phyloP scores from a whole-genome alignment of 2,888 invertebrate genomes.

The Leptinotarsa tumamoca region DNA sequence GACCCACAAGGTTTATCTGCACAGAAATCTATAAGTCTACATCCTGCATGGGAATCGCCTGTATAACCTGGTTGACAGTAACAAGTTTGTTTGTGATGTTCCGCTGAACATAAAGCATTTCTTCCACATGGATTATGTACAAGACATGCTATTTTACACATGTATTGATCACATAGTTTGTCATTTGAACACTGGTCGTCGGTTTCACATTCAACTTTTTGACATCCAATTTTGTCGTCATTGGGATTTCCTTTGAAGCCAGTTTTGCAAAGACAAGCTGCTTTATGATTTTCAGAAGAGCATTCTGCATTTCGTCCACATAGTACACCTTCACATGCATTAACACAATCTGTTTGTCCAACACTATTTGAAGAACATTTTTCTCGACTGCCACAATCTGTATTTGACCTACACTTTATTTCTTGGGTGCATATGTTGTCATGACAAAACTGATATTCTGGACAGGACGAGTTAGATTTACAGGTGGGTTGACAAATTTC shows the following conservation, averaged over 20 bases:
- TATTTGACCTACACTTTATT: conserved; percentile 78
- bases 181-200: conserved; percentile 83
- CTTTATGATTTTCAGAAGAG: conserved; percentile 77
- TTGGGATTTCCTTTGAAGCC: conserved; percentile 81
- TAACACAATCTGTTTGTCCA: conserved; percentile 82
- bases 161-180: conserved; percentile 84
- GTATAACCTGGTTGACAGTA: conserved; percentile 91
- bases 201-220: conserved; percentile 80
- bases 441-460: conserved; percentile 85
- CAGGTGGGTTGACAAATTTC: conserved; percentile 89
- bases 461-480: conserved; percentile 82
- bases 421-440: conserved; percentile 89
- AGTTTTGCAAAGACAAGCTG: conserved; percentile 81
- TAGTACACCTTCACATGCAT: conserved; percentile 79
- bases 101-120: conserved; percentile 87
- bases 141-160: conserved; percentile 89
- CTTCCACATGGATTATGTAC: conserved; percentile 86
- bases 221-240: conserved; percentile 84
- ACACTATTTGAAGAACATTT: conserved; percentile 77
- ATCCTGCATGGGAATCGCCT: conserved; percentile 80
- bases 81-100: conserved; percentile 82
- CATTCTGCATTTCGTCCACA: conserved; percentile 90
- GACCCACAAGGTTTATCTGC: conserved; percentile 82
- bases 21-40: conserved; percentile 83
- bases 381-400: conserved; percentile 81